Evolutionary conservation across 2,113 vertebrate species (phyloP).

Genomic region (Petrocephalus microphthalmus): DNA sequence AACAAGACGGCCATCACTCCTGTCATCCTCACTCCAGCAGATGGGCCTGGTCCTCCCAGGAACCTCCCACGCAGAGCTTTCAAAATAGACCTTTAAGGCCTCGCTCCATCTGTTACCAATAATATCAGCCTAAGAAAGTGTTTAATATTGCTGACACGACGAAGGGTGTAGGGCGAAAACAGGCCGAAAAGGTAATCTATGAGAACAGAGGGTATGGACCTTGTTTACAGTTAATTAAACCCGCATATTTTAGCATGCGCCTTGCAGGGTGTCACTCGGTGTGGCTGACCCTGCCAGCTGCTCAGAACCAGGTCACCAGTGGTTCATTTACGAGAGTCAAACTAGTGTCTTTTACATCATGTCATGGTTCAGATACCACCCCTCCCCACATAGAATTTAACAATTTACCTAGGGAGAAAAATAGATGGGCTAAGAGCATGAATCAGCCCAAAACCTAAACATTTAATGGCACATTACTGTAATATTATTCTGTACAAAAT

Average conservation of each 20-base stretch:
- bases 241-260: background rate
- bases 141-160: conserved; percentile 7
- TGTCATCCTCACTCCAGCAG: background rate
- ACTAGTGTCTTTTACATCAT: conserved; percentile 67
- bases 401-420: background rate
- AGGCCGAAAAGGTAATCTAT: background rate
- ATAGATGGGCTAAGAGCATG: background rate
- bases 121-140: background rate
- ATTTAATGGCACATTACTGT: conserved; percentile 56
- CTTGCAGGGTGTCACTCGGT: background rate
- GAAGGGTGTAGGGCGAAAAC: background rate
- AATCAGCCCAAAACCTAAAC: background rate
- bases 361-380: conserved; percentile 53
- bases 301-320: conserved; percentile 47
- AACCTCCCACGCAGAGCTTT: conserved; percentile 3
- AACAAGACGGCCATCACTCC: background rate
- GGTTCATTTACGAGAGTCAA: conserved; percentile 57
- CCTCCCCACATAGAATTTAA: conserved; percentile 28
- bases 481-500: conserved; percentile 62
- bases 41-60: background rate
- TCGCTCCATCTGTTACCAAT: background rate
- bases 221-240: background rate
- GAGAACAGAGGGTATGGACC: background rate
- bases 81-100: background rate
- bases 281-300: conserved; percentile 3